Evolutionary conservation across 2,888 invertebrate species (phyloP), one percentile per base, ranked within the genome.

Genomic region (Camponotus fellah): DNA sequence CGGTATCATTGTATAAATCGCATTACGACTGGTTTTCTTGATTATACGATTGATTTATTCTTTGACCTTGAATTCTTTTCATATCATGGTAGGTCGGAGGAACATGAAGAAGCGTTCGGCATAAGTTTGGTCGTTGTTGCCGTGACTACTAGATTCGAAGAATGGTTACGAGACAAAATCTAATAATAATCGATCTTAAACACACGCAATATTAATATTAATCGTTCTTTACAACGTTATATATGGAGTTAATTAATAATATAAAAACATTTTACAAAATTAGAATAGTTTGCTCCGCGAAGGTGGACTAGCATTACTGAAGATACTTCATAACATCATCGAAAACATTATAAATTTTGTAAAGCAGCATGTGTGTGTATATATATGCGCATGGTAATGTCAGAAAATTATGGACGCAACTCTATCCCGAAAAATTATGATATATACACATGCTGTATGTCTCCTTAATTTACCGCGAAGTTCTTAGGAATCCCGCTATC

Each of bases 121-220:
- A 83, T 66, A 86, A 86, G 94, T 94, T 94, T 94, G 93, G 90
- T 94, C 94, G 92, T 93, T 94, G 93, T 94, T 93, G 92, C 93
- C 93, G 88, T 93, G 93, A 89, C 93, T 90, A 89, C 92, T 86
- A 86, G 85, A 76, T 83, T 69, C 40, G 84, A 75, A 71, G 69
- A 60, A 56, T n/a, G 21, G 43, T 40, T 37, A 66, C 58, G 66
- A 76, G 74, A 82, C 71, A 43, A 66, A 71, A 68, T 56, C n/a
- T 49, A 46, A 46, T 58, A 34, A 46, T 37, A 46, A n/a, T 2
- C 5, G 32, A 37, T 60, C 12, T 21, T 17, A 58, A 69, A 69
- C 26, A 69, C 26, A 14, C 3, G 34, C 3, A 60, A 21, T 34
- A 43, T 60, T 32, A 21, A 34, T 43, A 58, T 43, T 26, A 21